Base-by-base conservation (phyloP, 2,797 vertebrate species). In the Semotilus atromaculatus region DNA sequence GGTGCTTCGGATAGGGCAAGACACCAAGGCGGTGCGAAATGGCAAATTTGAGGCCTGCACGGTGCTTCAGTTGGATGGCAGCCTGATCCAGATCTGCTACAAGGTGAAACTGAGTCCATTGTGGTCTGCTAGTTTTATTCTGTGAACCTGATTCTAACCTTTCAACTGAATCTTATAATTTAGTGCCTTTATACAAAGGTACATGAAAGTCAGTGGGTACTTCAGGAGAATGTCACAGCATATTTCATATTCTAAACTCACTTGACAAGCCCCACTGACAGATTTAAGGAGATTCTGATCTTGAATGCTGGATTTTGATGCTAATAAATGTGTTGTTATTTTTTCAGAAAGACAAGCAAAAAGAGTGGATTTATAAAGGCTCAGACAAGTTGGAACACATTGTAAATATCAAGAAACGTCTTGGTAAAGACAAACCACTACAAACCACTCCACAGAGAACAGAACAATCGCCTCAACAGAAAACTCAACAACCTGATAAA, bases 341-440 rank as follows among this genome's bases (percentile, higher is more conserved):
- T 43, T 70, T 74, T 18, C 43, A 97, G 95, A 94, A 94, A 23
- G 95, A 96, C 87, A 92, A 96, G 36, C 94, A 95, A 4, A 96
- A 94, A 1, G 96, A 97, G 87, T 98, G 97, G 97, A 91, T 99
- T 82, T 97, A 97, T 88, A 91, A 96, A 31, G 97, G 98, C 0
- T 98, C 97, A 71, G 94, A 94, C 0, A 95, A 96, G 62, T 92
- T 99, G 6, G 95, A 97, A 86, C 95, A 96, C 83, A 96, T 97
- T 90, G 92, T 93, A 83, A 96, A 93, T 90, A 96, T 98, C 93
- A 97, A 96, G 90, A 92, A 95, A 45, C 76, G 60, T 34, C 26
- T 84, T 45, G 9, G 26, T 1, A 45, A 73, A 21, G 23, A 80
- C 19, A 85, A 75, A 31, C 43, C 78, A 1, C 70, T 23, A 14